Percentiles rank a stretch among this genome's conserved stretches.
phyloP scores from a whole-genome alignment of 2,888 invertebrate species.

The Chromoteleia sp. region DNA sequence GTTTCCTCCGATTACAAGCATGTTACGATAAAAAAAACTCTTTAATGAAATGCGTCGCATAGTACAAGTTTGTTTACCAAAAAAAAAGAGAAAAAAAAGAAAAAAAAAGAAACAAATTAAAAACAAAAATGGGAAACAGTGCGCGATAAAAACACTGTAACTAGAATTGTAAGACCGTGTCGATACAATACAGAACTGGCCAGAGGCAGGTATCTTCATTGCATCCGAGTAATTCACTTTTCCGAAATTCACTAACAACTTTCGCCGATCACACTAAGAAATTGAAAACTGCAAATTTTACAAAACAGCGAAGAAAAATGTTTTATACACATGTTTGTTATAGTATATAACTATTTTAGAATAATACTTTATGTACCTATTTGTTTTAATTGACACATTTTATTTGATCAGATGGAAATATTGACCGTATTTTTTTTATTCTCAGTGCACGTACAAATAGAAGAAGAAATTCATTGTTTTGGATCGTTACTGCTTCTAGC shows the following conservation, averaged over 20 bases:
- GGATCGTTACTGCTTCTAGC: slow-evolving; percentile 11
- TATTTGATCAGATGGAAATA: slow-evolving; percentile 7
- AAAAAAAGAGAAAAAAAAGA: too few relatives aligned
- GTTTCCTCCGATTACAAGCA: slow-evolving; percentile 34
- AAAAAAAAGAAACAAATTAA: too few relatives aligned
- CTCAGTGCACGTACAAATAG: slow-evolving; percentile 2
- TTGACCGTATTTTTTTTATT: neutral
- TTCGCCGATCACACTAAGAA: slow-evolving; percentile 37
- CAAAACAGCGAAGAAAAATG: neutral
- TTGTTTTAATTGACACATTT: slow-evolving; percentile 16
- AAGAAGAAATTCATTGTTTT: neutral
- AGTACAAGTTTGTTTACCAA: slow-evolving; percentile 25
- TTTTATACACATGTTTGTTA: slow-evolving; percentile 1
- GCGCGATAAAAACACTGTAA: slow-evolving; percentile 78
- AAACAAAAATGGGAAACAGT: slow-evolving; percentile 68
- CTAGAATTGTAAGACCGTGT: slow-evolving; percentile 81
- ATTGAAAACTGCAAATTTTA: neutral
- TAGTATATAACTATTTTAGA: slow-evolving; percentile 1
- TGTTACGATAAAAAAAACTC: slow-evolving; percentile 24
- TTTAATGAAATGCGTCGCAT: slow-evolving; percentile 27
- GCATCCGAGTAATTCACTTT: slow-evolving; percentile 72
- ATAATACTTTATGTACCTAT: neutral
- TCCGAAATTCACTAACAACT: slow-evolving; percentile 73
- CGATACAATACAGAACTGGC: slow-evolving; percentile 85
- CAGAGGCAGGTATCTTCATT: slow-evolving; percentile 85